Evolutionary conservation across 2,113 vertebrate genomes (phyloP).

Genomic region (Odocoileus hemionus): DNA sequence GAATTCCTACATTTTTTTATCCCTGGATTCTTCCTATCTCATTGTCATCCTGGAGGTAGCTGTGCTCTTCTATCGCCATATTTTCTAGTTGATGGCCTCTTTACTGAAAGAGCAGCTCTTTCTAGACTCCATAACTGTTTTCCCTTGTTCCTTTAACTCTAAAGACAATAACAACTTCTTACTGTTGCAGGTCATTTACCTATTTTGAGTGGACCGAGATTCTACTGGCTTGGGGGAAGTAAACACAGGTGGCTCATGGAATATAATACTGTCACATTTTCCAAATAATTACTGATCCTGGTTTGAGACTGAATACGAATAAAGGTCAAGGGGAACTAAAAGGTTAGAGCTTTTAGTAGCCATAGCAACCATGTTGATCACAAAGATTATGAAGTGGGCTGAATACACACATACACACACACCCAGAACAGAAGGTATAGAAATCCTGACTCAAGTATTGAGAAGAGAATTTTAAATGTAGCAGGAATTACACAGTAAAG

Average conservation of each 20-base stretch:
- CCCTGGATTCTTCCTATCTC: background rate
- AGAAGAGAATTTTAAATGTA: background rate
- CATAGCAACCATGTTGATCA: background rate
- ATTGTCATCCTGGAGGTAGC: background rate
- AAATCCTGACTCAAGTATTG: background rate
- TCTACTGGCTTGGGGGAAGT: background rate
- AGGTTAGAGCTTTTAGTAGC: background rate
- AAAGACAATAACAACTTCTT: background rate
- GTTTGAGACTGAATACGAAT: background rate
- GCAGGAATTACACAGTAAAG: background rate
- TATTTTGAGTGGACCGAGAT: background rate
- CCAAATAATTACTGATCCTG: background rate
- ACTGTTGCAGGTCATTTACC: background rate
- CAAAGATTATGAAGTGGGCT: background rate
- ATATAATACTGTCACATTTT: background rate
- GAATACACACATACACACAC: background rate
- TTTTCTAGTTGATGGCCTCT: background rate
- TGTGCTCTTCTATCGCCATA: background rate
- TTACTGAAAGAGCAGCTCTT: background rate
- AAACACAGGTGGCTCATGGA: background rate
- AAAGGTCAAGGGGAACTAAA: background rate
- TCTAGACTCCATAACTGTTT: background rate
- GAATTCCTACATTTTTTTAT: background rate
- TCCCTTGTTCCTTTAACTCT: background rate
- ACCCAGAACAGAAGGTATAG: background rate